Percentiles rank a stretch among this genome's conserved stretches.
Evolutionary conservation across 35 echinoderm and acorn worm species (phyloP).

Genomic region (Heliocidaris erythrogramma): DNA sequence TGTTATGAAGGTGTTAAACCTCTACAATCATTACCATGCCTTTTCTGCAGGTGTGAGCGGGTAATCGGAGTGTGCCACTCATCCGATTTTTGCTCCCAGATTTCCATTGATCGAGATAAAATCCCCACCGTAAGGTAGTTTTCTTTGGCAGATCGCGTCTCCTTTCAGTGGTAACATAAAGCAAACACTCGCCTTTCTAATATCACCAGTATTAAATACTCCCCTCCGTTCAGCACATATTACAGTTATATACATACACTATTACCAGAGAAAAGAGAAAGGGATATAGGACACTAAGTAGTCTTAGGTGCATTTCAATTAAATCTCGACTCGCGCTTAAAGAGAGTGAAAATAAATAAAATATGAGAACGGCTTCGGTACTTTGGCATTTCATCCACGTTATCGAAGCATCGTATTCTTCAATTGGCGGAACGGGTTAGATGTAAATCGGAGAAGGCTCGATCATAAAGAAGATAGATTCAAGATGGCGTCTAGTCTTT

Average conservation of each 20-base stretch:
- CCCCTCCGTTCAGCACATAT: slow-evolving; percentile 24
- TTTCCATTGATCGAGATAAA: slow-evolving; percentile 31
- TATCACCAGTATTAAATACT: slow-evolving; percentile 29
- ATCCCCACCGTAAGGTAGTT: slow-evolving; percentile 32
- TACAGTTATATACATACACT: slow-evolving; percentile 38
- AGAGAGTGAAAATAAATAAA: slow-evolving; percentile 52
- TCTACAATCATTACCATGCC: slow-evolving; percentile 46
- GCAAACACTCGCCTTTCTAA: slow-evolving; percentile 29
- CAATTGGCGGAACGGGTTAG: slow-evolving; percentile 52
- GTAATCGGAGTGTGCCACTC: slow-evolving; percentile 44
- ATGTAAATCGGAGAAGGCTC: slow-evolving; percentile 48
- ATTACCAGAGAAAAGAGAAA: slow-evolving; percentile 27
- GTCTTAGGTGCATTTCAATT: slow-evolving; percentile 44
- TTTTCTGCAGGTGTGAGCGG: slow-evolving; percentile 48
- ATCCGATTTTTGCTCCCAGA: background rate
- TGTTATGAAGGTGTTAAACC: slow-evolving; percentile 45
- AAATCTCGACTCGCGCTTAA: slow-evolving; percentile 38
- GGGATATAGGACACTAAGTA: slow-evolving; percentile 38
- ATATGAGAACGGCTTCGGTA: slow-evolving; percentile 54
- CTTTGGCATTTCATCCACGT: slow-evolving; percentile 51
- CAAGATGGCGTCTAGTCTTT: slow-evolving; percentile 36
- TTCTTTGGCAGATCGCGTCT: slow-evolving; percentile 8
- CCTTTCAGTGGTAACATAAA: slow-evolving; percentile 40
- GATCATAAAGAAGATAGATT: slow-evolving; percentile 36
- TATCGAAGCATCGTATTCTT: slow-evolving; percentile 50